These are phyloP conservation scores for Isurus oxyrinchus DNA, from an alignment of 2,113 vertebrate species.

Conservation along the genomic window DNA sequence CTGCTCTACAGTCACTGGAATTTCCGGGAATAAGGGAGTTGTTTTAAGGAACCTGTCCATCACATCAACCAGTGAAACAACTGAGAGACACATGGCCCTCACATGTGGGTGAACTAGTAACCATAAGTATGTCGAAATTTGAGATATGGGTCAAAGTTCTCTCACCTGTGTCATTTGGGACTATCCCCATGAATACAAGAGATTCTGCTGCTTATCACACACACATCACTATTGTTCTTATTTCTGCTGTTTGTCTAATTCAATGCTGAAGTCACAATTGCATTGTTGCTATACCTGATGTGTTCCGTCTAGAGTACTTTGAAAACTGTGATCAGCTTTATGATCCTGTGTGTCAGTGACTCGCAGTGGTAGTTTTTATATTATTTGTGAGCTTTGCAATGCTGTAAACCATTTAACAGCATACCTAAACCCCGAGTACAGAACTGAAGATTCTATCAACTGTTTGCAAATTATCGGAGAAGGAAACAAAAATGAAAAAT, in stretches of 20 bases:
- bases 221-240: background rate
- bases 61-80: background rate
- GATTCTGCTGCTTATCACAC: background rate
- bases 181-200: background rate
- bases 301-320: background rate
- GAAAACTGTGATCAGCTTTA: background rate
- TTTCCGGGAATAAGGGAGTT: background rate
- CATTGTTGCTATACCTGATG: background rate
- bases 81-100: background rate
- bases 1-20: background rate
- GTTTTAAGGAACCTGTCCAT: background rate
- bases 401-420: background rate
- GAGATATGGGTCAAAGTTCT: background rate
- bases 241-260: background rate
- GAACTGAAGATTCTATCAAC: background rate
- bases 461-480: background rate
- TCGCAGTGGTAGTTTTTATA: background rate
- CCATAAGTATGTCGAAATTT: background rate
- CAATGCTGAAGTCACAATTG: background rate
- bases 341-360: background rate
- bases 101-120: background rate
- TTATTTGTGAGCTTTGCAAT: background rate
- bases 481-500: background rate
- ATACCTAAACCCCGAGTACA: background rate
- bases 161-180: background rate